Conservation (phyloP, 1,140 invertebrate genomes). For the Megalonaias nervosa region DNA sequence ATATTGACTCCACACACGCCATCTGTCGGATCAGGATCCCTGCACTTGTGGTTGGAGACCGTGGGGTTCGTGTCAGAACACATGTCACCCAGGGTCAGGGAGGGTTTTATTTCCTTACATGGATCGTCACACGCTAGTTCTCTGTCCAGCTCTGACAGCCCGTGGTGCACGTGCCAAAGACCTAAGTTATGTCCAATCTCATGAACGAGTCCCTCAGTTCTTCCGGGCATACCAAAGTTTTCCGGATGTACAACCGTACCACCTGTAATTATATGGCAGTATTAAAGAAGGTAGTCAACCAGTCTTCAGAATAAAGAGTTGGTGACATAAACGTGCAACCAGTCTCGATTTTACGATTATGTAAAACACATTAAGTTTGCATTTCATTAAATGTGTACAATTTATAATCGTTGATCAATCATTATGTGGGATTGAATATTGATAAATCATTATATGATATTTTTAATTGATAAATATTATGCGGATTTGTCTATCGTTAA, state of each 20-base stretch:
- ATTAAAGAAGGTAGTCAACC: not conserved
- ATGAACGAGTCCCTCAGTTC: conserved; percentile 59
- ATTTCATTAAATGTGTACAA: not conserved
- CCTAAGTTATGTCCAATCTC: conserved; percentile 68
- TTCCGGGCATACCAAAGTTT: conserved; percentile 45
- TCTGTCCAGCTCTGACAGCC: conserved; percentile 58
- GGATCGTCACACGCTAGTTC: conserved; percentile 50
- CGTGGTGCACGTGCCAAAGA: conserved; percentile 69
- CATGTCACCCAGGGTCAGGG: conserved; percentile 62
- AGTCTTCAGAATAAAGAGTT: not conserved
- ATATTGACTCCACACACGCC: conserved; percentile 43
- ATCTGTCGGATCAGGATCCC: conserved; percentile 43
- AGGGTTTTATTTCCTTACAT: conserved; percentile 61
- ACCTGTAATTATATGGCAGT: conserved; percentile 39
- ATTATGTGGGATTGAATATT: too few species aligned
- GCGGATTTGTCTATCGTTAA: too few species aligned
- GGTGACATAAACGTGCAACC: not conserved
- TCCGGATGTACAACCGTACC: conserved; percentile 59
- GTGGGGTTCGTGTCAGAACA: conserved; percentile 66
- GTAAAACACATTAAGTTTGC: too few species aligned
- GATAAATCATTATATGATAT: too few species aligned
- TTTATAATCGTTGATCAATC: too few species aligned
- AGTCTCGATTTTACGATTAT: not conserved
- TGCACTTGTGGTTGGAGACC: conserved; percentile 49
- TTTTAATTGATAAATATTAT: too few species aligned